phyloP scores from a whole-genome alignment of 2,888 invertebrate genomes.

The Nowickia ferox region DNA sequence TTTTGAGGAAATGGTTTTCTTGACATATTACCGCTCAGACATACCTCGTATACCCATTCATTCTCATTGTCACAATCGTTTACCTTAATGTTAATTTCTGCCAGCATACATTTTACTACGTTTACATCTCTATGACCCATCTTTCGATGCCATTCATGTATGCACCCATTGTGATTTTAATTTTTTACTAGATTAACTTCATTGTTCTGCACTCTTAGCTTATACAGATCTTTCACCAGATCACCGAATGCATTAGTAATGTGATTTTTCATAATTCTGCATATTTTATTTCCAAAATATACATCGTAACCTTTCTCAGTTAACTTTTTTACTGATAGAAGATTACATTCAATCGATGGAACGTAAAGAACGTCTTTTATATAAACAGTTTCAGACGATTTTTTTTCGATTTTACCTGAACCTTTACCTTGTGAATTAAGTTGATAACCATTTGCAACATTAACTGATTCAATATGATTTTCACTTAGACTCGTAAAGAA shows the following conservation, averaged over 20 bases:
- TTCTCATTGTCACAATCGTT: slow-evolving; percentile 6
- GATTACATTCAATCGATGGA: too few relatives aligned
- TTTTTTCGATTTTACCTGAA: too few relatives aligned
- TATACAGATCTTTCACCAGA: slow-evolving; percentile 19
- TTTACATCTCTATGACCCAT: slow-evolving; percentile 50
- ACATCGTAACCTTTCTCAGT: background rate
- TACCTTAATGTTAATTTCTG: slow-evolving; percentile 20
- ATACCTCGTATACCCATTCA: slow-evolving; percentile 27
- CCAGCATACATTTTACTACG: slow-evolving; percentile 27
- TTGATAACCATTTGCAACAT: too few relatives aligned
- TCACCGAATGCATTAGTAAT: too few relatives aligned
- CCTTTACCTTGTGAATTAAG: too few relatives aligned
- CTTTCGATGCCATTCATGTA: slow-evolving; percentile 26
- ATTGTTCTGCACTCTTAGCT: background rate
- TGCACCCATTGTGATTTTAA: slow-evolving; percentile 14
- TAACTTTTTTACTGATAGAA: too few relatives aligned
- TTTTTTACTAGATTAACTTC: slow-evolving; percentile 6
- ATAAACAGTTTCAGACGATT: too few relatives aligned
- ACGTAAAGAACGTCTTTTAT: too few relatives aligned
- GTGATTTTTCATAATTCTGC: too few relatives aligned
- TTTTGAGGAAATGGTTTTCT: slow-evolving; percentile 40
- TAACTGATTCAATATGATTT: too few relatives aligned
- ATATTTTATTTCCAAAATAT: too few relatives aligned
- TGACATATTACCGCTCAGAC: slow-evolving; percentile 37
- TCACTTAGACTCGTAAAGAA: too few relatives aligned